Conservation (phyloP, 2,797 vertebrate species). For the Gambelia wislizenii region DNA sequence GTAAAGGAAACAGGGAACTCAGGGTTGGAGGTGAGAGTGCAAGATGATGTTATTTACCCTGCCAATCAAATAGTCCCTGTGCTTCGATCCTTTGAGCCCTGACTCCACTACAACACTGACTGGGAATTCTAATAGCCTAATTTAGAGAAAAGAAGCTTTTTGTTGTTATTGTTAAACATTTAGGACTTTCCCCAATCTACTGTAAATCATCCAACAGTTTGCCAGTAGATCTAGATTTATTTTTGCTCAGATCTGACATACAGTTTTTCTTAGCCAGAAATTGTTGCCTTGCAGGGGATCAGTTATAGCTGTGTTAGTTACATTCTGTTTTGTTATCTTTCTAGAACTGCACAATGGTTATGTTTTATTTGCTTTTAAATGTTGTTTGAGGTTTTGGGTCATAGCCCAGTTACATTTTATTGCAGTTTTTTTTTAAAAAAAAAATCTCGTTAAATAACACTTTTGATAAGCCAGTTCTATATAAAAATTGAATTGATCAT, state of each 20-base stretch:
- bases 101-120: background rate
- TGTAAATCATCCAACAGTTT: background rate
- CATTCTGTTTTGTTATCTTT: constrained; percentile 26
- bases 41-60: background rate
- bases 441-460: constrained; percentile 58
- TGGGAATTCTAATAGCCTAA: background rate
- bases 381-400: constrained; percentile 46
- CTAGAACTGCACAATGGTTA: constrained; percentile 34
- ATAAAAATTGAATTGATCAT: constrained; percentile 55
- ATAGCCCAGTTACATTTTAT: constrained; percentile 57
- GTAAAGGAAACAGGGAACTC: background rate
- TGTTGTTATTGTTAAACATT: background rate
- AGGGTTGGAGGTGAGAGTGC: background rate
- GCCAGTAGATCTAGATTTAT: background rate
- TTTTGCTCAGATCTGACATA: constrained; percentile 18
- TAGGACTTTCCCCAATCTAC: background rate
- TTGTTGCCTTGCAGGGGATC: constrained; percentile 25
- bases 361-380: constrained; percentile 57
- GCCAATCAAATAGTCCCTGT: background rate
- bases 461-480: constrained; percentile 50
- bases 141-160: constrained; percentile 1
- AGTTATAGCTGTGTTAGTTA: background rate
- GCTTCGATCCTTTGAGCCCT: background rate
- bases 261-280: accelerated
- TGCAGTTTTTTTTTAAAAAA: constrained; percentile 39